Conservation (phyloP, 2,888 invertebrate genomes). For the Caenorhabditis sp. region DNA sequence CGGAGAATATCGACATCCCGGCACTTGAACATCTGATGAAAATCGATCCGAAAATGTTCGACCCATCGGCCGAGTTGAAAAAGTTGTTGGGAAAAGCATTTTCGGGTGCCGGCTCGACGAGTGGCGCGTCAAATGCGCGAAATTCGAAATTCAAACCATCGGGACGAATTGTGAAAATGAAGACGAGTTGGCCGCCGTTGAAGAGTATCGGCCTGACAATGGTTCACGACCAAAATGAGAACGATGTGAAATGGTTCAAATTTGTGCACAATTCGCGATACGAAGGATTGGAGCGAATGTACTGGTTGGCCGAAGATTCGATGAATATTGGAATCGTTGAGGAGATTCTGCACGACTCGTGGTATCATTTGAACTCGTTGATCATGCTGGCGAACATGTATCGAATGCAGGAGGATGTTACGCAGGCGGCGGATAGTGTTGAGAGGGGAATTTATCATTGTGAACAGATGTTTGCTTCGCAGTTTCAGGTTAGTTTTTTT, state of each 20-base stretch:
- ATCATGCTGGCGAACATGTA: conserved; percentile 54
- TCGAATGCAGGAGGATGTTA: conserved; percentile 58
- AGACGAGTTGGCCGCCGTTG: conserved; percentile 48
- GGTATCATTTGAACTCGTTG: conserved; percentile 63
- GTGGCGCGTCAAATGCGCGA: neutral
- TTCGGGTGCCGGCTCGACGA: conserved; percentile 20
- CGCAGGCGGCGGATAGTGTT: conserved; percentile 51
- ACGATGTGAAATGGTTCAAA: conserved; percentile 32
- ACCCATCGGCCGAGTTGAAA: conserved; percentile 58
- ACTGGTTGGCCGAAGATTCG: conserved; percentile 20
- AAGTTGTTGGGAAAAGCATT: conserved; percentile 49
- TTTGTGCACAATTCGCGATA: conserved; percentile 39
- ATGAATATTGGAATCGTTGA: conserved; percentile 25
- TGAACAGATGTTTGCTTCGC: conserved; percentile 1
- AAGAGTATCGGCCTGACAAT: conserved; percentile 48
- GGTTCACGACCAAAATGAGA: conserved; percentile 28
- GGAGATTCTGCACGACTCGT: conserved; percentile 20
- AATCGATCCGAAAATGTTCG: conserved; percentile 53
- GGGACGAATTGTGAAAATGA: conserved; percentile 53
- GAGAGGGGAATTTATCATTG: conserved; percentile 38
- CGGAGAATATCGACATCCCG: neutral
- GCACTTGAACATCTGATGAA: conserved; percentile 27
- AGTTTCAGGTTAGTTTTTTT: neutral
- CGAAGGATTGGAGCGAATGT: conserved; percentile 37
- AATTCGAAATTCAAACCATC: neutral